Base-by-base conservation (phyloP, 2,888 invertebrate genomes). In the Icerya purchasi region DNA sequence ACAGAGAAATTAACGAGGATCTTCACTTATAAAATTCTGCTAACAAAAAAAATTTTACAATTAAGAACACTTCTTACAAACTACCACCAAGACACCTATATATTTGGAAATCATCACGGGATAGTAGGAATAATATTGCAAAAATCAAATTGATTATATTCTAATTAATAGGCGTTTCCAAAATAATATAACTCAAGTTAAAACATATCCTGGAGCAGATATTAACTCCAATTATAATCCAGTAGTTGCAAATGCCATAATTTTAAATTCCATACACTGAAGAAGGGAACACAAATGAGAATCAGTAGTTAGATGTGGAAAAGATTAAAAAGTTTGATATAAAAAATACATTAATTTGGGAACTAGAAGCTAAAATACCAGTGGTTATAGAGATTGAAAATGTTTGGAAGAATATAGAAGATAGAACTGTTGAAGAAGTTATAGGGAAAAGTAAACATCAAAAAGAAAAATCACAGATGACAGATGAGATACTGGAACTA, bases 111-210 rank as follows among this genome's bases (percentile, higher is more conserved):
- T 64, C 64, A 20, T 64, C 65, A 24, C 59, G 57, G 19, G 63
- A 67, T 49, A 56, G 52, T 23, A 20, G 59, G 57, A 58, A 62
- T 14, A 63, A 61, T 54, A 64, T 66, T 20, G 62, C 63, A 8
- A 61, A 62, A 67, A 67, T 61, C 66, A 67, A 61, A 67, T 65
- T 50, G 62, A 66, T 58, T 66, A 51, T 50, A 64, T 66, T 2
- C 52, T 64, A 50, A 63, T 67, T 50, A 65, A 22, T 22, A 54
- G 22, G 10, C 14, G 54, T 8, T 54, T 22, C 22, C 54, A 22
- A 5, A 54, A 54, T 53, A 36, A 60, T 14, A 56, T 65, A 14
- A 62, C 52, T 53, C 56, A 56, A 18, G 60, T 50, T 2, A 65
- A 65, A 63, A 63, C 66, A 10, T 65, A 64, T 56, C 64, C 64